phyloP scores from a whole-genome alignment of 2,888 invertebrate species.

The Andrena dorsata region DNA sequence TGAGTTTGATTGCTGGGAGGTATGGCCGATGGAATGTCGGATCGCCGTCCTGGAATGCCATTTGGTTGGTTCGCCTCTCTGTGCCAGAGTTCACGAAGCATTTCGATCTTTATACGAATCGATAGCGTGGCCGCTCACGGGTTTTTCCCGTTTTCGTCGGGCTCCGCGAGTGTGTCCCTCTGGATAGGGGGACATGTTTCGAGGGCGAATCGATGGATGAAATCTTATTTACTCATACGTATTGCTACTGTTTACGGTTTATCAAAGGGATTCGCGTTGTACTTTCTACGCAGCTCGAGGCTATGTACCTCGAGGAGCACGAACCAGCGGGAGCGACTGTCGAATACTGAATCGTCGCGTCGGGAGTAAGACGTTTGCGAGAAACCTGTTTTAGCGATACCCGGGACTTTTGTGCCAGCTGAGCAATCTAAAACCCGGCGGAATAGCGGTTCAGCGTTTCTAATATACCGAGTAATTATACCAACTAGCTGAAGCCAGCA shows the following conservation, averaged over 20 bases:
- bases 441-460: background rate
- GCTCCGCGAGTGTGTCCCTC: too few relatives aligned
- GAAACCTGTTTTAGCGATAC: slow-evolving; percentile 67
- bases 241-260: slow-evolving; percentile 48
- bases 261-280: slow-evolving; percentile 59
- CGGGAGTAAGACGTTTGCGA: slow-evolving; percentile 59
- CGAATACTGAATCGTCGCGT: slow-evolving; percentile 62
- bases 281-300: slow-evolving; percentile 66
- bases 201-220: background rate
- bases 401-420: slow-evolving; percentile 48
- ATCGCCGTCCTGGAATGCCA: slow-evolving; percentile 30
- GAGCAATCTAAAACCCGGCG: slow-evolving; percentile 19
- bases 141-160: background rate
- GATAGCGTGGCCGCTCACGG: background rate
- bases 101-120: slow-evolving; percentile 1
- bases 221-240: slow-evolving; percentile 39
- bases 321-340: slow-evolving; percentile 53
- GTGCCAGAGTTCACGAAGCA: background rate
- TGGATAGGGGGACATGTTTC: background rate
- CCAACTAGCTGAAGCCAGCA: background rate
- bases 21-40: slow-evolving; percentile 12
- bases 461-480: background rate
- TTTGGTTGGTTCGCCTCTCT: slow-evolving; percentile 20
- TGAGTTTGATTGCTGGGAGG: slow-evolving; percentile 12
- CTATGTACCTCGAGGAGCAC: slow-evolving; percentile 57